These are phyloP conservation scores for Collichthys lucidus DNA, from an alignment of 2,113 vertebrate species.

Conservation along the genomic window DNA sequence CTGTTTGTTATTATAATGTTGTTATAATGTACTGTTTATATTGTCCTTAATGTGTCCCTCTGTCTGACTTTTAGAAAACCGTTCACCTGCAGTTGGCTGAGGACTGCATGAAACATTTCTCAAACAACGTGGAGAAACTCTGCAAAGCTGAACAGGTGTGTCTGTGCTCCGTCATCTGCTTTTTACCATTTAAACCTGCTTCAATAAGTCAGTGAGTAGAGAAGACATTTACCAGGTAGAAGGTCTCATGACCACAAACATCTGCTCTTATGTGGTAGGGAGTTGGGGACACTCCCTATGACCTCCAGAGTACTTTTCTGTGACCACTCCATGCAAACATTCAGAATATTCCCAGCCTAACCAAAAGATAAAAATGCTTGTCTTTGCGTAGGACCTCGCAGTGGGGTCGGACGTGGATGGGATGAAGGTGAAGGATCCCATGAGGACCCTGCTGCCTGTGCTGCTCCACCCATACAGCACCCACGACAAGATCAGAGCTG, in stretches of 20 bases:
- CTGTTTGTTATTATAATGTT: too few relatives aligned
- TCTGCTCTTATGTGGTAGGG: neutral
- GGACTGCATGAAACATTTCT: conserved; percentile 93
- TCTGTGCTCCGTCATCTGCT: neutral
- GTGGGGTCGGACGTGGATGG: conserved; percentile 93
- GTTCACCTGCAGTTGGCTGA: conserved; percentile 94
- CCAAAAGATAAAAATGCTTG: neutral
- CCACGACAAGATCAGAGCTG: conserved; percentile 94
- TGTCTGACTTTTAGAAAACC: conserved; percentile 88
- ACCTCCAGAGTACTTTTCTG: too few relatives aligned
- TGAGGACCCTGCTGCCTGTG: conserved; percentile 96
- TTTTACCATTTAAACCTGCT: neutral
- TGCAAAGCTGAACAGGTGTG: conserved; percentile 97
- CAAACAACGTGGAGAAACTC: conserved; percentile 91
- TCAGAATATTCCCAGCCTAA: neutral
- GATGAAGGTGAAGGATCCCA: conserved; percentile 93
- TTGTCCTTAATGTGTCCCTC: neutral
- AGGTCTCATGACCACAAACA: neutral
- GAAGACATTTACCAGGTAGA: neutral
- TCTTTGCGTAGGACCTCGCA: conserved; percentile 90
- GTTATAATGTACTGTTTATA: neutral
- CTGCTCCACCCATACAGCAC: conserved; percentile 88
- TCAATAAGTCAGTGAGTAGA: neutral
- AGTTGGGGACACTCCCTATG: neutral
- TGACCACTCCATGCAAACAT: neutral